phyloP scores from a whole-genome alignment of 2,113 vertebrate species.

The Notarius quadriscutis region DNA sequence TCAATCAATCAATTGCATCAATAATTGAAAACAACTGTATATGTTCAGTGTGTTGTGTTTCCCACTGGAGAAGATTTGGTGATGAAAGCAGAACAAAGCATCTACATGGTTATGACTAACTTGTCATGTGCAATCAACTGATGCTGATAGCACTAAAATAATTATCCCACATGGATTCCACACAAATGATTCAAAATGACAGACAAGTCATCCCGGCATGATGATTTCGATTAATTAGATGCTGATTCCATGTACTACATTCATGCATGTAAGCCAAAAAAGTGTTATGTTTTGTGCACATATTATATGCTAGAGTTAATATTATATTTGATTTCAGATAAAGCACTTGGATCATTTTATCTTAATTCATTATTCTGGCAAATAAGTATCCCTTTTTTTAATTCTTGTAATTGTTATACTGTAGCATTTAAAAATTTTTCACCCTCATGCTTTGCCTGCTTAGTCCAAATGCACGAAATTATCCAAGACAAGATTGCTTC shows the following conservation, averaged over 20 bases:
- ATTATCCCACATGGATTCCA: constrained; percentile 74
- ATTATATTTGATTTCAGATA: background rate
- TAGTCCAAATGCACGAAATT: background rate
- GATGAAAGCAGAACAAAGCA: constrained; percentile 57
- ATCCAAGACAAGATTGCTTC: background rate
- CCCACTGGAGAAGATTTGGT: constrained; percentile 19
- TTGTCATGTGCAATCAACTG: constrained; percentile 74
- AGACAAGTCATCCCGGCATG: constrained; percentile 71
- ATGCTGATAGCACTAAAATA: constrained; percentile 76
- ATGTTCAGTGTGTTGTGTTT: background rate
- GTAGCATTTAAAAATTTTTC: background rate
- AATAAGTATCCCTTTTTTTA: background rate
- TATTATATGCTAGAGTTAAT: background rate
- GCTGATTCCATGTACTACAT: constrained; percentile 48
- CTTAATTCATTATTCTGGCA: background rate
- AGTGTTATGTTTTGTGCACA: background rate
- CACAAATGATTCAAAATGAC: constrained; percentile 81
- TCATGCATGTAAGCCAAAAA: background rate
- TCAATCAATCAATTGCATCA: background rate
- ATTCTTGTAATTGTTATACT: background rate
- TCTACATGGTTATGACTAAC: constrained; percentile 66
- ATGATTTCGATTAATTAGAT: constrained; percentile 57
- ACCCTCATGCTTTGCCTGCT: background rate
- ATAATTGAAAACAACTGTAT: background rate
- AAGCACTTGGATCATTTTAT: background rate